Evolutionary conservation across 2,888 invertebrate species (phyloP).

Genomic region (Congeria kusceri): DNA sequence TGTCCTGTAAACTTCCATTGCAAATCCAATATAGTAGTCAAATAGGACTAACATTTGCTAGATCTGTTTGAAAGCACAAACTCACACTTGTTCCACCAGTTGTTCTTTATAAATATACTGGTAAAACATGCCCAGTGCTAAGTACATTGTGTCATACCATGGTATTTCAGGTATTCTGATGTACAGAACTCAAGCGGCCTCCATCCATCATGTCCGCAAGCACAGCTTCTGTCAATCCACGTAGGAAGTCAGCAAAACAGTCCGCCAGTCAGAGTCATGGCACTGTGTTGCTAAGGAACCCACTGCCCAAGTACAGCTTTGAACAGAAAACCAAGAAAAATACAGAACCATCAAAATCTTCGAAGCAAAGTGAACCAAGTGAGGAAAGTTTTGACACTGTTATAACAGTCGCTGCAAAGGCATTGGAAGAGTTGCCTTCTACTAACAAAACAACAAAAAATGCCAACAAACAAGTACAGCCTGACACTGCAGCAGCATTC

Average conservation of each 20-base stretch:
- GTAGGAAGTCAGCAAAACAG: constrained; percentile 17
- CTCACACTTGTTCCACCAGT: too few species aligned
- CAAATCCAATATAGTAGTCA: too few species aligned
- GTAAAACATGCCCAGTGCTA: too few species aligned
- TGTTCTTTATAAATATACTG: too few species aligned
- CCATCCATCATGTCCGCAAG: constrained; percentile 48
- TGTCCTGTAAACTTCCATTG: too few species aligned
- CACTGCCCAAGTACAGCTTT: constrained; percentile 77
- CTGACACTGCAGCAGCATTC: constrained; percentile 1
- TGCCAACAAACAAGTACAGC: constrained; percentile 1
- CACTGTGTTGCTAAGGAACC: constrained; percentile 74
- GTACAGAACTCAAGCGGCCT: too few species aligned
- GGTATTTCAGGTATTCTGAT: too few species aligned
- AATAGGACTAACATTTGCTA: too few species aligned
- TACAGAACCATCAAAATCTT: background rate
- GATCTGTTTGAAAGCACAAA: too few species aligned
- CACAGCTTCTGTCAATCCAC: constrained; percentile 48
- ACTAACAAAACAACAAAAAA: background rate
- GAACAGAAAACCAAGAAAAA: constrained; percentile 64
- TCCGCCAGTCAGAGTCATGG: constrained; percentile 46
- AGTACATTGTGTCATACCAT: too few species aligned
- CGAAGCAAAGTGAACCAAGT: background rate
- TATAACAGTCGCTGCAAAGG: background rate
- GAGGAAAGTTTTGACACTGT: background rate
- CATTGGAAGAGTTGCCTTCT: background rate